Conservation (phyloP, 2,888 invertebrate genomes). For the Masnerella sp. region DNA sequence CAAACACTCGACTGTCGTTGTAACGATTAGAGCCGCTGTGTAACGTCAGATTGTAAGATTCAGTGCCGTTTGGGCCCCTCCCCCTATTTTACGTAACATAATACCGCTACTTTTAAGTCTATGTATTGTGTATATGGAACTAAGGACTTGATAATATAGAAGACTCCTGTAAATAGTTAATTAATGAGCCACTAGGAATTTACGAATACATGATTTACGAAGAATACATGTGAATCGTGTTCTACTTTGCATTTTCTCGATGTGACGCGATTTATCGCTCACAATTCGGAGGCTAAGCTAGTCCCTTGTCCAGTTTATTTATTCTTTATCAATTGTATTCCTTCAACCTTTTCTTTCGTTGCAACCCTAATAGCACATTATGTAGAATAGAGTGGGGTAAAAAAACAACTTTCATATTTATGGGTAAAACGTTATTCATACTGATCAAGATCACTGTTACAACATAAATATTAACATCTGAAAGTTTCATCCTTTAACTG, state of each 20-base stretch:
- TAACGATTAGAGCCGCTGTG: conserved; percentile 42
- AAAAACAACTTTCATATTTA: too few species aligned
- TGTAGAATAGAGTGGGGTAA: too few species aligned
- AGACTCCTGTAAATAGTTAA: conserved; percentile 76
- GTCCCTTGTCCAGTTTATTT: conserved; percentile 56
- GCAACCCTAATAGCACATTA: too few species aligned
- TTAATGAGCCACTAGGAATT: conserved; percentile 76
- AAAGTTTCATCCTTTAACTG: too few species aligned
- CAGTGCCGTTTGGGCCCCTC: conserved; percentile 67
- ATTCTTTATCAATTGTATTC: too few species aligned
- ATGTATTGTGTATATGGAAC: conserved; percentile 77
- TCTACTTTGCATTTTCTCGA: conserved; percentile 68
- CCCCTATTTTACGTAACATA: conserved; percentile 67
- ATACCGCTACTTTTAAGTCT: conserved; percentile 73
- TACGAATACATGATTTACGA: conserved; percentile 71
- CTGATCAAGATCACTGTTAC: too few species aligned
- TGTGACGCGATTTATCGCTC: conserved; percentile 29
- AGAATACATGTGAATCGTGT: conserved; percentile 65
- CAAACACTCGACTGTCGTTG: conserved; percentile 35
- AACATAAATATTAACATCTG: too few species aligned
- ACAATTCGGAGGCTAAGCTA: conserved; percentile 48
- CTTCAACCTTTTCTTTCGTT: too few species aligned
- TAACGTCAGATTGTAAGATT: conserved; percentile 62
- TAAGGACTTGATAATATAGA: conserved; percentile 76
- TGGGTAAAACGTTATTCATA: too few species aligned